A percentile compares a stretch with the other conserved stretches of the same genome.
phyloP scores from a whole-genome alignment of 2,113 vertebrate genomes.

The Oncorhynchus mykiss region DNA sequence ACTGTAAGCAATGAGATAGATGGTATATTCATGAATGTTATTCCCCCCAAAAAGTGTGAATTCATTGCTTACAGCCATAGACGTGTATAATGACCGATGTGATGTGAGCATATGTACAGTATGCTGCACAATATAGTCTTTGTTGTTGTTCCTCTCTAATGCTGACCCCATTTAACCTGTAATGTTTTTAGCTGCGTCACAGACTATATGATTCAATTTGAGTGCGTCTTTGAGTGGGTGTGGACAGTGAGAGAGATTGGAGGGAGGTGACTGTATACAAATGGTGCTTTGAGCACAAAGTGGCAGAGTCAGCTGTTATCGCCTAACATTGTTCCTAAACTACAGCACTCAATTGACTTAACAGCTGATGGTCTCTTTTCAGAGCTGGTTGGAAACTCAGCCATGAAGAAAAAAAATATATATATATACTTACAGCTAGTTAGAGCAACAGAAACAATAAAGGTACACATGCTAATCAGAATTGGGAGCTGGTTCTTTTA shows the following conservation, averaged over 20 bases:
- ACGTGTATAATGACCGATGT: too few species aligned
- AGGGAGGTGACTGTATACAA: neutral
- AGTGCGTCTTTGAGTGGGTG: neutral
- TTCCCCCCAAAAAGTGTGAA: too few species aligned
- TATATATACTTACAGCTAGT: neutral
- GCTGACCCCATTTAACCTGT: too few species aligned
- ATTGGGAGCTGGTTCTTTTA: conserved; percentile 37
- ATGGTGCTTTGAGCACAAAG: neutral
- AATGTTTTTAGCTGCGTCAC: neutral
- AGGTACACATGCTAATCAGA: conserved; percentile 13
- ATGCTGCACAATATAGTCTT: too few species aligned
- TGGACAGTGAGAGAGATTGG: too few species aligned
- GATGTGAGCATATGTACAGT: too few species aligned
- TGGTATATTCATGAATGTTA: too few species aligned
- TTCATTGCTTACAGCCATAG: too few species aligned
- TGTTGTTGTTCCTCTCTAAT: too few species aligned
- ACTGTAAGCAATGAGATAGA: too few species aligned
- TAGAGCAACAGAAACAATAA: conserved; percentile 1
- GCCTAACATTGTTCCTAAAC: neutral
- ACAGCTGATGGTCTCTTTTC: neutral
- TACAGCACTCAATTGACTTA: neutral
- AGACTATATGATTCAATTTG: neutral
- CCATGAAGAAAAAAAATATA: neutral
- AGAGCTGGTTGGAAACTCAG: neutral
- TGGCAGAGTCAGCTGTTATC: neutral